Evolutionary conservation across 2,113 vertebrate genomes (phyloP).

Genomic region (Setophaga petechia): DNA sequence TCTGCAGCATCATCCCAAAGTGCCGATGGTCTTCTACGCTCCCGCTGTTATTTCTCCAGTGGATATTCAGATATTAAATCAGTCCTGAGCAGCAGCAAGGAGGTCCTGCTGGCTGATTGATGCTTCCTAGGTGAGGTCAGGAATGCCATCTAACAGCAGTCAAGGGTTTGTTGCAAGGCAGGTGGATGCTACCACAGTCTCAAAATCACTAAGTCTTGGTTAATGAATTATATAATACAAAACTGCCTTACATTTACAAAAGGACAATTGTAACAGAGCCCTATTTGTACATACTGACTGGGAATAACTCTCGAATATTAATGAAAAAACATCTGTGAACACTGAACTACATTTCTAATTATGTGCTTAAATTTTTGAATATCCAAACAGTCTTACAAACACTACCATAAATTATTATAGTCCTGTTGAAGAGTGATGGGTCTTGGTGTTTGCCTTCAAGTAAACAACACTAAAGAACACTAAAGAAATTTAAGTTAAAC

Average conservation of each 20-base stretch:
- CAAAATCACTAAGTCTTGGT: neutral
- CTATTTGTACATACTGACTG: neutral
- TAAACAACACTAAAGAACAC: neutral
- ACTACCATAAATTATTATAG: neutral
- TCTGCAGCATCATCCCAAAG: neutral
- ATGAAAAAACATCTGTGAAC: neutral
- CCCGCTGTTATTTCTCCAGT: neutral
- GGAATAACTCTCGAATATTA: neutral
- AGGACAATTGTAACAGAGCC: neutral
- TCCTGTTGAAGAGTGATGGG: neutral
- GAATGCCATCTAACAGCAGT: neutral
- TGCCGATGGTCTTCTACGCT: neutral
- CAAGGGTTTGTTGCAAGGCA: neutral
- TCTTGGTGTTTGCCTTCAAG: neutral
- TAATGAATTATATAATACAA: neutral
- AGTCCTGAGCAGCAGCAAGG: neutral
- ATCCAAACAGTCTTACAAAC: neutral
- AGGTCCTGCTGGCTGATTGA: neutral
- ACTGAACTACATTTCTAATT: neutral
- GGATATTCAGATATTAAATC: neutral
- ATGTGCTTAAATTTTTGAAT: neutral
- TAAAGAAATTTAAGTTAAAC: neutral
- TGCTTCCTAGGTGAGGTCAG: neutral
- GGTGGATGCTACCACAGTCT: fast-evolving
- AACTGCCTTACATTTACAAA: neutral